Percentiles rank a stretch among this genome's conserved stretches.
These are phyloP conservation scores for Aphis gossypii DNA, from an alignment of 1,140 invertebrate genomes.

Conservation along the genomic window DNA sequence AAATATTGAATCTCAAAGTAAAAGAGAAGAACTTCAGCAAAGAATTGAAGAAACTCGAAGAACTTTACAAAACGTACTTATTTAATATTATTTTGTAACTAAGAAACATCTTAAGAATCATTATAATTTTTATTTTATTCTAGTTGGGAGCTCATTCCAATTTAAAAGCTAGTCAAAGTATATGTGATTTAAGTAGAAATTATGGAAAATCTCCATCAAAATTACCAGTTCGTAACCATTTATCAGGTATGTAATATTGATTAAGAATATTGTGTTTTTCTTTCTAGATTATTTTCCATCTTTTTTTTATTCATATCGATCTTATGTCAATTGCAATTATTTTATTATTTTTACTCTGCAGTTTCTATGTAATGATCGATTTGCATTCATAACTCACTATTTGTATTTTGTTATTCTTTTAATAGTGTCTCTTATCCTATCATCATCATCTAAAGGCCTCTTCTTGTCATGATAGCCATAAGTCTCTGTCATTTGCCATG, in stretches of 20 bases:
- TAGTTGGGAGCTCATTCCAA: constrained; percentile 78
- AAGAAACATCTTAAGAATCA: too few species aligned
- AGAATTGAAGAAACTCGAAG: constrained; percentile 86
- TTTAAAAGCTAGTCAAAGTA: constrained; percentile 83
- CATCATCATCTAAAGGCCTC: too few species aligned
- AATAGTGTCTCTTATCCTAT: too few species aligned
- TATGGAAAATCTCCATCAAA: constrained; percentile 52
- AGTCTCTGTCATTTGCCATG: too few species aligned
- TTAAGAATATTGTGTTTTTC: neutral
- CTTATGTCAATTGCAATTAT: neutral
- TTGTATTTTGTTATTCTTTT: too few species aligned
- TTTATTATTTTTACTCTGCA: neutral
- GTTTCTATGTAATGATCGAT: too few species aligned
- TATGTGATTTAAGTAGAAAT: constrained; percentile 74
- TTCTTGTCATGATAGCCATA: too few species aligned
- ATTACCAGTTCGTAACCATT: constrained; percentile 41
- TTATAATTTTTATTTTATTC: constrained; percentile 59
- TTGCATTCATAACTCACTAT: too few species aligned
- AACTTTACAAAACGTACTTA: constrained; percentile 86
- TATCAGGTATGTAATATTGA: constrained; percentile 4
- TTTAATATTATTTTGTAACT: constrained; percentile 36
- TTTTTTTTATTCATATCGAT: neutral
- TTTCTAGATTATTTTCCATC: neutral
- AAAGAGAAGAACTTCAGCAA: constrained; percentile 82
- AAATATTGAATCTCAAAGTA: constrained; percentile 72